Evolutionary conservation across 1,140 invertebrate species (phyloP), one percentile per base, ranked within the genome.

Genomic region (Agrilus planipennis): DNA sequence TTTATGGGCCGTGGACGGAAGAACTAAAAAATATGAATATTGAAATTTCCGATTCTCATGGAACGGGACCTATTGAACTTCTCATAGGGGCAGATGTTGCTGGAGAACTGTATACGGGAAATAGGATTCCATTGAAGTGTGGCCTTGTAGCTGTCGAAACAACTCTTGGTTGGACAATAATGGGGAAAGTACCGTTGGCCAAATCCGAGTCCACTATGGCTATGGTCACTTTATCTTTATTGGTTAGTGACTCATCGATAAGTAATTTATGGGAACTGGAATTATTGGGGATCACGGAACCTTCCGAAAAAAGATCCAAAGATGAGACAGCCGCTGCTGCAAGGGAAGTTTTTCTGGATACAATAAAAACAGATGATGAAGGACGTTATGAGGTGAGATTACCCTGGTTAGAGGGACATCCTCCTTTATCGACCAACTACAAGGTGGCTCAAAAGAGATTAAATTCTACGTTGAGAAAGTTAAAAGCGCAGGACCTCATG

Each of bases 81-180:
- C 14, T 31, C 10, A 57, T 58, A 18, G 57, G 50, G 2, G 45
- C 54, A 10, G 54, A 63, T 41, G 32, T 61, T n/a, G 50, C 47
- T 11, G 58, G 53, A 11, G 58, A 52, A 32, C 35, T 61, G 4
- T 34, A 53, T 2, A 61, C 62, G 0, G 59, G 55, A 2, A 31
- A 42, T 7, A 47, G 34, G n/a, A 14, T 40, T 23, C 17, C 51
- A 10, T 34, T 62, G 15, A 10, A 20, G 3, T 50, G 47, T 36
- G 56, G 57, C 1, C 36, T 62, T 11, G 46, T 55, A 7, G 56
- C 52, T n/a, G n/a, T 57, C 2, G 52, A 65, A 40, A 60, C 58
- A 1, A 19, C 42, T 9, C 39, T 63, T 2, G 60, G 57, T 2
- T 64, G 55, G 58, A 55, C 50, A 5, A n/a, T 63, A 14, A 31